Percentiles rank a stretch among this genome's conserved stretches.
Conservation (phyloP, 1,140 invertebrate genomes). For the Drosophila repletoides region DNA sequence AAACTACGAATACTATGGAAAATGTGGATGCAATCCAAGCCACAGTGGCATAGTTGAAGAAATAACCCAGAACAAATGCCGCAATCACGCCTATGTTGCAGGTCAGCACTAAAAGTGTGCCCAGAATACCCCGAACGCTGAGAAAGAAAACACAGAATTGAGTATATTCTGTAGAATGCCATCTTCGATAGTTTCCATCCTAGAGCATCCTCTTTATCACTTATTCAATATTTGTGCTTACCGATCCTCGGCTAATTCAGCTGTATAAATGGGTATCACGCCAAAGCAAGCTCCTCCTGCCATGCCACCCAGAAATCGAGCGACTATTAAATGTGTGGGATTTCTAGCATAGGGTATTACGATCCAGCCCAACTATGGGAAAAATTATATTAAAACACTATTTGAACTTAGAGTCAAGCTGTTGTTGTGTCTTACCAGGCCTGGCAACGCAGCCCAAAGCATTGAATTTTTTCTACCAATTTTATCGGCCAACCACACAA, state of each 20-base stretch:
- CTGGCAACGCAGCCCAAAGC: constrained; percentile 61
- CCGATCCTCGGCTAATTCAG: constrained; percentile 82
- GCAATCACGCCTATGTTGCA: constrained; percentile 83
- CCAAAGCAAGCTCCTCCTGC: constrained; percentile 82
- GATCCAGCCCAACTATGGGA: constrained; percentile 68
- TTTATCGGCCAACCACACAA: constrained; percentile 84
- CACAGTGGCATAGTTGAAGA: constrained; percentile 82
- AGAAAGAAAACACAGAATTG: neutral
- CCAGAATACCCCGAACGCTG: constrained; percentile 83
- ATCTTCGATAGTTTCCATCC: too few relatives aligned
- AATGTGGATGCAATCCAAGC: constrained; percentile 83
- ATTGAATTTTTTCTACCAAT: constrained; percentile 63
- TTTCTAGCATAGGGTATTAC: constrained; percentile 80
- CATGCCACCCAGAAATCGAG: constrained; percentile 82
- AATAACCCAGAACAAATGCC: constrained; percentile 83
- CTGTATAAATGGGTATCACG: constrained; percentile 82
- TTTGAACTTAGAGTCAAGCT: neutral
- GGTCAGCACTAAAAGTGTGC: constrained; percentile 83
- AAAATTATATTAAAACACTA: neutral
- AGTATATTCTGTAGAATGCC: too few relatives aligned
- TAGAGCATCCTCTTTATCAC: too few relatives aligned
- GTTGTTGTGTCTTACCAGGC: constrained; percentile 41
- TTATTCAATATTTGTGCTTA: constrained; percentile 23
- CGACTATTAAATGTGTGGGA: constrained; percentile 72
- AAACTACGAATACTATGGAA: constrained; percentile 81